A percentile compares a stretch with the other conserved stretches of the same genome.
Conservation (phyloP, 2,113 vertebrate genomes). For the Peromyscus californicus region DNA sequence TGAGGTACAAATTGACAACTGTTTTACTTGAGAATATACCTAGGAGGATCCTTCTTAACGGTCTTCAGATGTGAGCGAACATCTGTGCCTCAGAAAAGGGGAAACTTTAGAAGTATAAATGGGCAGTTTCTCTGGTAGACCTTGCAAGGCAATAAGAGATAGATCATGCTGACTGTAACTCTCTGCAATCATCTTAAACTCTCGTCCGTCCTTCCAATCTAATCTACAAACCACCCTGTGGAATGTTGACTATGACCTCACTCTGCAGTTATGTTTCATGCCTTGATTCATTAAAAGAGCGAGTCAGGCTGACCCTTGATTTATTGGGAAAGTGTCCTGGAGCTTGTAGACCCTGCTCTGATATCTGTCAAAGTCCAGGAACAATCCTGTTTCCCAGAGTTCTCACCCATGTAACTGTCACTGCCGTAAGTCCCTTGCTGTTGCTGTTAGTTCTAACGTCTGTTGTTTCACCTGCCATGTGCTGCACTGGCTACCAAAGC, state of each 20-base stretch:
- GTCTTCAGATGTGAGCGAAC: slow-evolving; percentile 7
- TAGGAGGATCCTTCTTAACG: not conserved
- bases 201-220: not conserved
- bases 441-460: slow-evolving; percentile 4
- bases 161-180: not conserved
- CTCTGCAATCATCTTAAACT: slow-evolving; percentile 41
- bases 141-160: slow-evolving; percentile 52
- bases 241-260: slow-evolving; percentile 58
- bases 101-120: slow-evolving; percentile 15
- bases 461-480: not conserved
- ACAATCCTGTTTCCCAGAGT: not conserved
- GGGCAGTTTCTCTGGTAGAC: not conserved
- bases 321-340: not conserved
- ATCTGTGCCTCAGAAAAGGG: not conserved
- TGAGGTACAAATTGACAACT: slow-evolving; percentile 34
- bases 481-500: not conserved
- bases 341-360: not conserved
- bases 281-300: slow-evolving; percentile 45
- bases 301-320: slow-evolving; percentile 14
- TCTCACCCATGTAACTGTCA: not conserved
- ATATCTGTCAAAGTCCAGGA: slow-evolving; percentile 7
- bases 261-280: slow-evolving; percentile 15
- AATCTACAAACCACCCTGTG: slow-evolving; percentile 47
- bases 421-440: not conserved
- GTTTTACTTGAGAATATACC: not conserved